phyloP scores from a whole-genome alignment of 1,140 invertebrate species.

The Cryptotermes secundus region DNA sequence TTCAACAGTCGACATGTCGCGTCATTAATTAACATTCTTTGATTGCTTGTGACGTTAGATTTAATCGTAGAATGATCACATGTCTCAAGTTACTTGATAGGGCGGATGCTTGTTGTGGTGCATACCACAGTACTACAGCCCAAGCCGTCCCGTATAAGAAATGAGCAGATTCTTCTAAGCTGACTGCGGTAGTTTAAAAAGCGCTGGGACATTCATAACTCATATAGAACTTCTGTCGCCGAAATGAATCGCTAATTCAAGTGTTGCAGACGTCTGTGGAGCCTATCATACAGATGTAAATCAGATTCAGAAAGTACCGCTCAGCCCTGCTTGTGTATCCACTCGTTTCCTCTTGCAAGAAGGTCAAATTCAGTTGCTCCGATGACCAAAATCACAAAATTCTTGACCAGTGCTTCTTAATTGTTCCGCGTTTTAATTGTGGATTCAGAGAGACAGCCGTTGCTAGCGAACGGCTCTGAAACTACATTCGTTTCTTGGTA shows the following conservation, averaged over 20 bases:
- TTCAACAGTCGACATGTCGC: background rate
- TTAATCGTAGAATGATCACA: background rate
- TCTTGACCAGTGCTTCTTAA: too few relatives aligned
- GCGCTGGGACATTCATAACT: background rate
- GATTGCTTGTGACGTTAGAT: slow-evolving; percentile 16
- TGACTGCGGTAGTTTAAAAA: slow-evolving; percentile 5
- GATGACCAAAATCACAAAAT: too few relatives aligned
- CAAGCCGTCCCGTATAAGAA: background rate
- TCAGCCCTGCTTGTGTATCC: background rate
- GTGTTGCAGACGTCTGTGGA: background rate
- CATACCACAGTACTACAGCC: background rate
- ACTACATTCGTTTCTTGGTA: too few relatives aligned
- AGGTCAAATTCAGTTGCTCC: too few relatives aligned
- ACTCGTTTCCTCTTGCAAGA: too few relatives aligned
- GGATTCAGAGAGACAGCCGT: too few relatives aligned
- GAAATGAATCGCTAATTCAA: background rate
- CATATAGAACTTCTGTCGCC: background rate
- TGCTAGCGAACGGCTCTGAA: too few relatives aligned
- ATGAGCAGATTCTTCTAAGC: background rate
- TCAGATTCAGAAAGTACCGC: background rate
- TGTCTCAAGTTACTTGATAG: background rate
- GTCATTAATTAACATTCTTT: slow-evolving; percentile 20
- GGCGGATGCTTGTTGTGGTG: background rate
- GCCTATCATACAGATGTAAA: background rate
- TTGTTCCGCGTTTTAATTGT: too few relatives aligned